phyloP scores from a whole-genome alignment of 2,797 vertebrate species.

The Clarias platycephalus region DNA sequence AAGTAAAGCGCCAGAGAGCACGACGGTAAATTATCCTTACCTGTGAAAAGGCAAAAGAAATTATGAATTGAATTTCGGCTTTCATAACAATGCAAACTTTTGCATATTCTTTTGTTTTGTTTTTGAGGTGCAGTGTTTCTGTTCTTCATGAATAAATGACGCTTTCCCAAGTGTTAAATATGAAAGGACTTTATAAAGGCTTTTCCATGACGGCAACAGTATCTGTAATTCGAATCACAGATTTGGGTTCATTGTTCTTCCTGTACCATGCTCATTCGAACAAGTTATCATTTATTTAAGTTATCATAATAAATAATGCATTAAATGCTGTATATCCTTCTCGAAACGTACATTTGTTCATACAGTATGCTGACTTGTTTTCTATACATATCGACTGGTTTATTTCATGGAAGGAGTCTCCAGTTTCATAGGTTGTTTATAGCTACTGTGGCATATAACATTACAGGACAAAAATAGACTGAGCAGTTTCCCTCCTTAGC shows the following conservation, averaged over 20 bases:
- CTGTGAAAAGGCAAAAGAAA: too few relatives aligned
- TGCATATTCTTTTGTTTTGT: too few relatives aligned
- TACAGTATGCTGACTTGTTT: not conserved
- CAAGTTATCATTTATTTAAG: not conserved
- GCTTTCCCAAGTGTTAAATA: too few relatives aligned
- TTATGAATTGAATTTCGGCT: too few relatives aligned
- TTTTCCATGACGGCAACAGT: too few relatives aligned
- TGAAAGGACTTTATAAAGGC: too few relatives aligned
- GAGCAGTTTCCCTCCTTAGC: conserved; percentile 6
- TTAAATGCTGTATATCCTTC: not conserved
- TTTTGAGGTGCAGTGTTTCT: too few relatives aligned
- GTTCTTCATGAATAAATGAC: too few relatives aligned
- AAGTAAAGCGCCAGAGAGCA: too few relatives aligned
- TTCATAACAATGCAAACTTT: too few relatives aligned
- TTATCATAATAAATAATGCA: not conserved
- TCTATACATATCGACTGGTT: not conserved
- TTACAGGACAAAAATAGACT: not conserved
- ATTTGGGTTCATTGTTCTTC: not conserved
- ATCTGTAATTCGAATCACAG: not conserved
- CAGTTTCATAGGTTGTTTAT: not conserved
- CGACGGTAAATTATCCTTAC: too few relatives aligned
- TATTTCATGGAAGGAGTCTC: not conserved
- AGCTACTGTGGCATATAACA: not conserved
- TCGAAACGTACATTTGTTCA: not conserved
- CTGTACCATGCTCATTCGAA: not conserved